A percentile compares a stretch with the other conserved stretches of the same genome.
Evolutionary conservation across 2,888 invertebrate species (phyloP).

Genomic region (Anagyrus pseudococci): DNA sequence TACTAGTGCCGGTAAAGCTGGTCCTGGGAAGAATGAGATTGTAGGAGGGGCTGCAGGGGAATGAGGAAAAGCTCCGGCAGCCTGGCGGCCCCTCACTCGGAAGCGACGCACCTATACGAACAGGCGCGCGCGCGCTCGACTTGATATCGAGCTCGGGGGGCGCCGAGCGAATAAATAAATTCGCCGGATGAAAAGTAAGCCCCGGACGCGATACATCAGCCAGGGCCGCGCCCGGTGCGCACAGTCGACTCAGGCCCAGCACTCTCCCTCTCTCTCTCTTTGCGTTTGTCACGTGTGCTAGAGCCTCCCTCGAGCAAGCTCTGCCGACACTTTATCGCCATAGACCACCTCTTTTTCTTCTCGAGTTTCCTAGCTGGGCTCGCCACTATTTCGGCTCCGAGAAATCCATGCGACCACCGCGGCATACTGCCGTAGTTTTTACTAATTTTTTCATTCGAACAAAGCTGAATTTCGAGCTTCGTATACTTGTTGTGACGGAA

Average conservation of each 20-base stretch:
- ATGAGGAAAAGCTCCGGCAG: too few relatives aligned
- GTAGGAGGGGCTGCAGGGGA: too few relatives aligned
- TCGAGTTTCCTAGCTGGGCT: neutral
- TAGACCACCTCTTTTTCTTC: neutral
- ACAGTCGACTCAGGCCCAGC: neutral
- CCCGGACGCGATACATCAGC: slow-evolving; percentile 29
- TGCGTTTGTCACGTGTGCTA: slow-evolving; percentile 30
- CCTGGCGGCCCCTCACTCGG: too few relatives aligned
- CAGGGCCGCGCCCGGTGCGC: neutral
- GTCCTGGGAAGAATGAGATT: too few relatives aligned
- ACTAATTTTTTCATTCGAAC: too few relatives aligned
- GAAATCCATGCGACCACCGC: neutral
- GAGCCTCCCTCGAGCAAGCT: slow-evolving; percentile 7
- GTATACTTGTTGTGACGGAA: too few relatives aligned
- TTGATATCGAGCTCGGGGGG: neutral
- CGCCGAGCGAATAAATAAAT: slow-evolving; percentile 29
- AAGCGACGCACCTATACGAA: too few relatives aligned
- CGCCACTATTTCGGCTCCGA: neutral
- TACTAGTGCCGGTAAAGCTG: too few relatives aligned
- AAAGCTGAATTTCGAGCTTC: too few relatives aligned
- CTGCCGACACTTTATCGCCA: slow-evolving; percentile 10
- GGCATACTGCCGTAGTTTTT: too few relatives aligned
- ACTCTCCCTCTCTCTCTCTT: neutral
- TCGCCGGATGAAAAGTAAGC: slow-evolving; percentile 33
- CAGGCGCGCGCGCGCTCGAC: too few relatives aligned